Base-by-base conservation (phyloP, 2,113 vertebrate species). In the Sylvietta virens region DNA sequence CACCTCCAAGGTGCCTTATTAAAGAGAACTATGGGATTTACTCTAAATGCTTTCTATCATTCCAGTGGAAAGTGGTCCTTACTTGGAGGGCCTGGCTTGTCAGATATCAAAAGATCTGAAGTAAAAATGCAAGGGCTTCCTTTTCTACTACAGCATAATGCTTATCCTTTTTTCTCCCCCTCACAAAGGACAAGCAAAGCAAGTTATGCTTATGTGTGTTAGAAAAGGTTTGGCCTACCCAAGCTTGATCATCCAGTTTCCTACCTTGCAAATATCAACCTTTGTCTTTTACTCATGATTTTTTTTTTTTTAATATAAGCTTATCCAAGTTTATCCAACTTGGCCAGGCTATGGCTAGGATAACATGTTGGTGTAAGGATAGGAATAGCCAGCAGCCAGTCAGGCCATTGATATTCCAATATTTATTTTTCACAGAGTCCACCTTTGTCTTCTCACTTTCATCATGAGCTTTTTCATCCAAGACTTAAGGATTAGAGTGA, bases 171-270 rank as follows among this genome's bases (percentile, higher is more conserved):
- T 69, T 33, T 35, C 58, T 5, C 10, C 39, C 45, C 27, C 53
- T 82, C 65, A 56, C 74, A 72, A 72, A 89, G 31, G 84, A 95
- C 81, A 81, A 91, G 95, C 84, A 92, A 87, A 94, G 93, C 95
- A 78, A 95, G 94, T 95, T 92, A 71, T 91, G 87, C 92, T 84
- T 74, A 42, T 86, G 48, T 88, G 33, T 53, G 37, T 74, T 91
- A 87, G 65, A 71, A 92, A 95, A 40, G 51, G 19, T 12, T 71
- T 91, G 70, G 74, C 30, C 70, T 70, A 90, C 88, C 88, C 56
- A 62, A 90, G 71, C 84, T 51, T 91, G 95, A 76, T 95, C 76
- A 71, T 81, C 90, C 81, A 56, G 87, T 94, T 96, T 61, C 60
- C 60, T 81, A 28, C 40, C 77, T 93, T 91, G 81, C 70, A 94